A percentile compares a stretch with the other conserved stretches of the same genome.
phyloP scores from a whole-genome alignment of 2,113 vertebrate species.

The Hippocampus barbouri region DNA sequence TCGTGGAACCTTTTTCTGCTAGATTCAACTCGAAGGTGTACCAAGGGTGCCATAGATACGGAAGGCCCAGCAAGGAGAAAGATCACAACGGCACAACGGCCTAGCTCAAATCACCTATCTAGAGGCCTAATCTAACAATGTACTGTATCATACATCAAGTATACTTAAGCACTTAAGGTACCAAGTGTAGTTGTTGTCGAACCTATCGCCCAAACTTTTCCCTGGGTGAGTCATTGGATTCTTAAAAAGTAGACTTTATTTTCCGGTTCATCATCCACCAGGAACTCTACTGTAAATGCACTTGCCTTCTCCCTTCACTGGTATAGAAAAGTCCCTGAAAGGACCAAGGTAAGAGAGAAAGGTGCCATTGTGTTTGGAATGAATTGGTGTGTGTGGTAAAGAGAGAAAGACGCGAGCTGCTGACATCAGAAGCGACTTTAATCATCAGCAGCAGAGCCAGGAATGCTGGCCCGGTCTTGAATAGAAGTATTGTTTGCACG shows the following conservation, averaged over 20 bases:
- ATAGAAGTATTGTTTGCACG: conserved; percentile 31
- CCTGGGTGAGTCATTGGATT: not conserved
- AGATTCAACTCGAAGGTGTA: too few species aligned
- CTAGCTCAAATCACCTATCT: too few species aligned
- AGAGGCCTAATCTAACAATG: too few species aligned
- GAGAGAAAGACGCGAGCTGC: conserved; percentile 5
- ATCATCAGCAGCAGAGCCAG: conserved; percentile 38
- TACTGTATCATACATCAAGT: too few species aligned
- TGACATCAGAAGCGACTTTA: conserved; percentile 44
- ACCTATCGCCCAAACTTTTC: not conserved
- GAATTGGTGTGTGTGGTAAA: not conserved
- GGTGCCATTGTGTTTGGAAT: conserved; percentile 7
- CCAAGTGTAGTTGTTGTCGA: not conserved
- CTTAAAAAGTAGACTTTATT: not conserved
- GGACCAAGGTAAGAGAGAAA: conserved; percentile 21
- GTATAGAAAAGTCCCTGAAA: conserved; percentile 18
- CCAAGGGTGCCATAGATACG: too few species aligned
- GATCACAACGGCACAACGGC: too few species aligned
- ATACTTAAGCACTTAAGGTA: not conserved
- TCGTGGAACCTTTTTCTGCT: too few species aligned
- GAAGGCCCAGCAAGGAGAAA: too few species aligned
- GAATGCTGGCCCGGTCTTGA: conserved; percentile 21
- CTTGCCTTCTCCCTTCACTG: conserved; percentile 11
- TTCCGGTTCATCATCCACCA: not conserved
- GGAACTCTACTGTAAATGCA: conserved; percentile 19